phyloP scores from a whole-genome alignment of 2,797 vertebrate species.

The Enteromius treurensis region DNA sequence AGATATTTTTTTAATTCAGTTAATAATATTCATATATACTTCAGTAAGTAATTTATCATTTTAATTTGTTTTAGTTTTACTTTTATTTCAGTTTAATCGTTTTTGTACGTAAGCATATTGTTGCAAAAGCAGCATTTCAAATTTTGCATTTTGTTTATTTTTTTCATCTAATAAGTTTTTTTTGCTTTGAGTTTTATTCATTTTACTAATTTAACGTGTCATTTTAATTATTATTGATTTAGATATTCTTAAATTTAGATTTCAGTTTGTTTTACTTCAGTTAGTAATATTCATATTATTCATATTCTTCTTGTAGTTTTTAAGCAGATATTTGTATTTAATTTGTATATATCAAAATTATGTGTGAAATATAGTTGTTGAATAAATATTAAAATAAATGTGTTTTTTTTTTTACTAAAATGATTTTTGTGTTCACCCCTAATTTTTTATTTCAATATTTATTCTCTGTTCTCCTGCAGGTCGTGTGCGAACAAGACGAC shows the following conservation, averaged over 20 bases:
- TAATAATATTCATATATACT: too few species aligned
- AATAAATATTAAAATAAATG: background rate
- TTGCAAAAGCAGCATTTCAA: too few species aligned
- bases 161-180: too few species aligned
- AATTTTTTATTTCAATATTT: background rate
- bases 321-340: background rate
- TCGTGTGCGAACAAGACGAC: slow-evolving; percentile 88
- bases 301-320: background rate
- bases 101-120: too few species aligned
- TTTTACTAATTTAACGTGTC: background rate
- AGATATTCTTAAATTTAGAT: background rate
- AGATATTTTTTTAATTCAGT: background rate
- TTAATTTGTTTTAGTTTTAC: background rate
- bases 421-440: background rate
- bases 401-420: background rate
- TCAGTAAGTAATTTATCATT: too few species aligned
- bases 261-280: background rate
- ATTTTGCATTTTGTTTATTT: background rate
- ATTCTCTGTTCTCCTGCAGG: slow-evolving; percentile 71
- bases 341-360: background rate
- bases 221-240: background rate
- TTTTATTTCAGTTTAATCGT: background rate
- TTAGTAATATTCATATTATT: background rate
- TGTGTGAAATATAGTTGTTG: background rate
- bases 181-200: too few species aligned